Evolutionary conservation across 2,797 vertebrate species (phyloP).

Genomic region (Hoplostethus atlanticus): DNA sequence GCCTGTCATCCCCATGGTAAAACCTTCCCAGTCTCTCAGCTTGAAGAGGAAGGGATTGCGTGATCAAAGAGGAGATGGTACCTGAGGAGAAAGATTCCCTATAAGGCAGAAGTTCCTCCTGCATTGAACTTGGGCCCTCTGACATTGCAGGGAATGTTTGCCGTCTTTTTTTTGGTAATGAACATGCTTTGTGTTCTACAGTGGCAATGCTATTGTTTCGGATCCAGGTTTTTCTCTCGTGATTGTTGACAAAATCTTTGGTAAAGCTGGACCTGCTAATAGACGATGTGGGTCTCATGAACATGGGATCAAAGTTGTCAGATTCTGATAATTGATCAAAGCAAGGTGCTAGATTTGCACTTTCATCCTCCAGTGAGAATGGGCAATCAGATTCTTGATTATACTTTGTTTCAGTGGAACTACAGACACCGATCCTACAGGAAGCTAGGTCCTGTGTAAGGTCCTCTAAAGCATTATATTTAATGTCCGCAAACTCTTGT

Average conservation of each 20-base stretch:
- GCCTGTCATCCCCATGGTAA: slow-evolving; percentile 38
- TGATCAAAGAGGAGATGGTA: slow-evolving; percentile 76
- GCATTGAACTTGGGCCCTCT: slow-evolving; percentile 30
- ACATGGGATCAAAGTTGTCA: slow-evolving; percentile 56
- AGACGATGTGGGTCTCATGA: slow-evolving; percentile 66
- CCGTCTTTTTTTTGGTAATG: slow-evolving; percentile 73
- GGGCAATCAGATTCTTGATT: slow-evolving; percentile 52
- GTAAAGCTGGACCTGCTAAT: slow-evolving; percentile 73
- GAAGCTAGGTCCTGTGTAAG: slow-evolving; percentile 70
- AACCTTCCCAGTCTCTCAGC: slow-evolving; percentile 60
- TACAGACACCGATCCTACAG: slow-evolving; percentile 47
- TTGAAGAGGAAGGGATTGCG: slow-evolving; percentile 70
- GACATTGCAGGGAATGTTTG: slow-evolving; percentile 83
- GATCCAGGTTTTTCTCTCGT: slow-evolving; percentile 64
- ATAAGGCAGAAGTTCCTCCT: slow-evolving; percentile 63
- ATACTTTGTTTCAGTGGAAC: slow-evolving; percentile 9
- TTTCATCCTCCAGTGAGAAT: slow-evolving; percentile 44
- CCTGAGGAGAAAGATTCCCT: slow-evolving; percentile 79
- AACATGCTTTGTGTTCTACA: slow-evolving; percentile 64
- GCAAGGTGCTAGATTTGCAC: slow-evolving; percentile 38
- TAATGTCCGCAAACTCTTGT: slow-evolving; percentile 77
- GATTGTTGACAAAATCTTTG: slow-evolving; percentile 72
- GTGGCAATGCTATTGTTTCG: slow-evolving; percentile 78
- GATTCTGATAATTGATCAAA: slow-evolving; percentile 66
- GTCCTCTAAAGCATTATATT: slow-evolving; percentile 64